A percentile compares a stretch with the other conserved stretches of the same genome.
These are phyloP conservation scores for Lithobates pipiens DNA, from an alignment of 2,797 vertebrate genomes.

Conservation along the genomic window DNA sequence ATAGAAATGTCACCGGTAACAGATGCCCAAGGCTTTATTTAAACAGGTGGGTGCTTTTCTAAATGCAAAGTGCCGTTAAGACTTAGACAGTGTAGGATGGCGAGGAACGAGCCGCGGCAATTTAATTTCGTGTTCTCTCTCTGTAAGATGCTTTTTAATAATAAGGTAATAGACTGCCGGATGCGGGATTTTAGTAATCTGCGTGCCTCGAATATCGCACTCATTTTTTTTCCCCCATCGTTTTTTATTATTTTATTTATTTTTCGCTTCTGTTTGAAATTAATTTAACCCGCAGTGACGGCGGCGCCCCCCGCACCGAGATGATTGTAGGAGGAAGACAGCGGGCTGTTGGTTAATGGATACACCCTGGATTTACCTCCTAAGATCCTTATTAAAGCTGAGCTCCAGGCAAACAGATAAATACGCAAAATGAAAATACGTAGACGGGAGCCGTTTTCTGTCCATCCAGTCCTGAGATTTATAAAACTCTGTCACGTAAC, in stretches of 20 bases:
- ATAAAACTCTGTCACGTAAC: no score
- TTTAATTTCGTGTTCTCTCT: conserved; percentile 32
- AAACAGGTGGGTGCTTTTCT: conserved; percentile 41
- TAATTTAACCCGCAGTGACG: conserved; percentile 9
- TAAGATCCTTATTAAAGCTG: no score
- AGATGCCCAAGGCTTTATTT: conserved; percentile 45
- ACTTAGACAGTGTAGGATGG: not conserved
- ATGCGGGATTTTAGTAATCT: conserved; percentile 31
- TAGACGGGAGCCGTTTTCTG: no score
- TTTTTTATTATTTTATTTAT: not conserved
- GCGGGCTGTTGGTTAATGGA: no score
- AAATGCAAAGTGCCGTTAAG: conserved; percentile 20
- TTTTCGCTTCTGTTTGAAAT: conserved; percentile 15
- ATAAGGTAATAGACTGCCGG: conserved; percentile 43
- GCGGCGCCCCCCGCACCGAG: no score
- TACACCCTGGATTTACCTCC: no score
- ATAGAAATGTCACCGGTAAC: conserved; percentile 55
- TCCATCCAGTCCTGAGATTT: no score
- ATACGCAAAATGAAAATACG: no score
- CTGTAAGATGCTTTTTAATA: conserved; percentile 47
- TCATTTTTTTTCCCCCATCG: not conserved
- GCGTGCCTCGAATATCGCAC: not conserved
- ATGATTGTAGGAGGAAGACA: no score
- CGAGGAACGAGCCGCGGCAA: not conserved
- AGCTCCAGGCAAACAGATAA: no score